Percentiles rank a stretch among this genome's conserved stretches.
phyloP scores from a whole-genome alignment of 1,140 invertebrate species.

The Atta texana region DNA sequence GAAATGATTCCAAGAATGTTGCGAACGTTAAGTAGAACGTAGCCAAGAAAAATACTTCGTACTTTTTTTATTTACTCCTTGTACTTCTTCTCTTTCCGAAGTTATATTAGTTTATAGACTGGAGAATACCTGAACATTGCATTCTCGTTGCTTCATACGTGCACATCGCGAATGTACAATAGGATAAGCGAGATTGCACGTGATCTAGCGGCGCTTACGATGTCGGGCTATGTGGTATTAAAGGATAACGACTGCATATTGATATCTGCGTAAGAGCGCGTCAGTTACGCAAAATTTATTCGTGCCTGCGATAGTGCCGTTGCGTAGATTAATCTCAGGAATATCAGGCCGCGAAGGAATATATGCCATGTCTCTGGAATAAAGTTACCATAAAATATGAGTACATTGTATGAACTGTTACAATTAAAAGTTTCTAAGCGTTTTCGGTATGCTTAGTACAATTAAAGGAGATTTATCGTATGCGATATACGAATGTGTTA shows the following conservation, averaged over 20 bases:
- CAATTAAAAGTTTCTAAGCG: neutral
- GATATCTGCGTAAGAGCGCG: slow-evolving; percentile 40
- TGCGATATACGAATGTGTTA: neutral
- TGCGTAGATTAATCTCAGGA: slow-evolving; percentile 26
- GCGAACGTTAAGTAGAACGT: no score
- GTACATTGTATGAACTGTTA: neutral
- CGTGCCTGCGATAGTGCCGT: neutral
- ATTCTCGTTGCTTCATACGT: neutral
- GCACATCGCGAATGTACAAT: slow-evolving; percentile 11
- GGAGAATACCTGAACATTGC: slow-evolving; percentile 18
- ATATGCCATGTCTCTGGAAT: neutral
- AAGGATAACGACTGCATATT: slow-evolving; percentile 50
- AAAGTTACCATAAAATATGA: neutral
- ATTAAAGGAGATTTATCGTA: slow-evolving; percentile 7
- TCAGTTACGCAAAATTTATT: slow-evolving; percentile 48
- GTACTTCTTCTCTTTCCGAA: neutral
- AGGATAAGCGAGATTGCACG: slow-evolving; percentile 28
- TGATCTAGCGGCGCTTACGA: slow-evolving; percentile 25
- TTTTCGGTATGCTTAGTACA: slow-evolving; percentile 7
- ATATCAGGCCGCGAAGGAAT: neutral
- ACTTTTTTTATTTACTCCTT: neutral
- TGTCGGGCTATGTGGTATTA: slow-evolving; percentile 23
- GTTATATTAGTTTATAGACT: slow-evolving; percentile 4
- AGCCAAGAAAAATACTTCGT: neutral
- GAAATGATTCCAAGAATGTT: no score